These are phyloP conservation scores for Betta splendens DNA, from an alignment of 2,797 vertebrate genomes.

Conservation along the genomic window DNA sequence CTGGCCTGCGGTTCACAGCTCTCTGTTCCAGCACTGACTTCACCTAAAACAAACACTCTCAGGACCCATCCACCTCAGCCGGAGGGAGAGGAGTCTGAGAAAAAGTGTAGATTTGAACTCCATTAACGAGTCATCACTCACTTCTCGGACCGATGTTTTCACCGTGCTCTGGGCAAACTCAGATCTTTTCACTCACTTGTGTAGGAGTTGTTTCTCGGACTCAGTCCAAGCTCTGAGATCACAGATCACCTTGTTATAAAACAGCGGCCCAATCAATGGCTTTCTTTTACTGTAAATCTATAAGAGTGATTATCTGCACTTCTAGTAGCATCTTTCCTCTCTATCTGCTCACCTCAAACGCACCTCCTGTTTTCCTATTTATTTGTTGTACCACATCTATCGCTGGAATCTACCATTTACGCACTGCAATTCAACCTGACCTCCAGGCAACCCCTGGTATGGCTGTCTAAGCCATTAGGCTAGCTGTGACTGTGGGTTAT, in stretches of 20 bases:
- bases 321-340: conserved; percentile 68
- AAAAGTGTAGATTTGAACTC: conserved; percentile 56
- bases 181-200: conserved; percentile 61
- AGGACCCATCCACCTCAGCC: conserved; percentile 64
- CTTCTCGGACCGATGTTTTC: conserved; percentile 36
- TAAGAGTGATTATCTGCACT: conserved; percentile 73
- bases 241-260: conserved; percentile 60
- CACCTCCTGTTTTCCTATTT: conserved; percentile 57
- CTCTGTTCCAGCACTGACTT: conserved; percentile 77
- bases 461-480: conserved; percentile 79
- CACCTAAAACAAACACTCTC: conserved; percentile 78
- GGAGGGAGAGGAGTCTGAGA: conserved; percentile 55
- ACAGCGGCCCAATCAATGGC: conserved; percentile 67
- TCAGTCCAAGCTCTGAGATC: conserved; percentile 45
- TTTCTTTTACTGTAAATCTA: conserved; percentile 74
- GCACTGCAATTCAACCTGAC: conserved; percentile 84
- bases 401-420: conserved; percentile 74
- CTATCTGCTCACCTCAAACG: conserved; percentile 66
- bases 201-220: conserved; percentile 57
- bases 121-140: conserved; percentile 54
- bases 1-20: conserved; percentile 74
- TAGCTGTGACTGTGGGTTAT: conserved; percentile 76
- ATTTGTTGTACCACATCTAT: conserved; percentile 61
- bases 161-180: conserved; percentile 38
- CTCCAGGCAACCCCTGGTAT: conserved; percentile 75